Percentiles rank a stretch among this genome's conserved stretches.
phyloP scores from a whole-genome alignment of 2,113 vertebrate species.

The Sminthopsis crassicaudata region DNA sequence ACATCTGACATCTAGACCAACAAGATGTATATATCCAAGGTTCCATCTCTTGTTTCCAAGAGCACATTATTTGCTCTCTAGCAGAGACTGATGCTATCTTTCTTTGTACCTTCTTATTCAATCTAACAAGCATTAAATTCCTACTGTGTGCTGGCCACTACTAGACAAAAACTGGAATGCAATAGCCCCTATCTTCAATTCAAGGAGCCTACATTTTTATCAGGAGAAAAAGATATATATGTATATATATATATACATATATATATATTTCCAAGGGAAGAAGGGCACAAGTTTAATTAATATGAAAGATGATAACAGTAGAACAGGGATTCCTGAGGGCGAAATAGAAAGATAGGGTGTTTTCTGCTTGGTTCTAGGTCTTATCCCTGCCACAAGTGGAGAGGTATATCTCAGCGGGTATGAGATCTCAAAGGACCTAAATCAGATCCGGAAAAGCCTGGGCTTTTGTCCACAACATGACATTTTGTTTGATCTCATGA shows the following conservation, averaged over 20 bases:
- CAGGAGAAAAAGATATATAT: no score
- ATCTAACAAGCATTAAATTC: neutral
- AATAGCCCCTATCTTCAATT: neutral
- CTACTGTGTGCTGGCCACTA: neutral
- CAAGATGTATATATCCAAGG: neutral
- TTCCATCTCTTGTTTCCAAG: neutral
- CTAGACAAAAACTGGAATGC: neutral
- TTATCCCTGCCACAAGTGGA: slow-evolving; percentile 89
- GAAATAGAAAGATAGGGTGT: neutral
- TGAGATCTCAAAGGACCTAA: slow-evolving; percentile 93
- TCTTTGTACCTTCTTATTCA: neutral
- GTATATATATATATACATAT: no score
- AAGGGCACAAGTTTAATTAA: neutral
- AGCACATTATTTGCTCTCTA: neutral
- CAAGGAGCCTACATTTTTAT: neutral
- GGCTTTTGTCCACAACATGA: slow-evolving; percentile 95
- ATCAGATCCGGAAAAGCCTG: slow-evolving; percentile 91
- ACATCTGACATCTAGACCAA: neutral
- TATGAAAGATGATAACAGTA: neutral
- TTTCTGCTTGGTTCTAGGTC: slow-evolving; percentile 80
- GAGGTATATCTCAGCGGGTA: slow-evolving; percentile 92
- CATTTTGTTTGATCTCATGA: slow-evolving; percentile 94
- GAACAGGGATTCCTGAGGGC: neutral
- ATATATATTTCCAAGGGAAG: neutral
- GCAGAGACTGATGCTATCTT: neutral